Percentiles rank a stretch among this genome's conserved stretches.
Evolutionary conservation across 2,113 vertebrate species (phyloP).

Genomic region (Varanus komodoensis): DNA sequence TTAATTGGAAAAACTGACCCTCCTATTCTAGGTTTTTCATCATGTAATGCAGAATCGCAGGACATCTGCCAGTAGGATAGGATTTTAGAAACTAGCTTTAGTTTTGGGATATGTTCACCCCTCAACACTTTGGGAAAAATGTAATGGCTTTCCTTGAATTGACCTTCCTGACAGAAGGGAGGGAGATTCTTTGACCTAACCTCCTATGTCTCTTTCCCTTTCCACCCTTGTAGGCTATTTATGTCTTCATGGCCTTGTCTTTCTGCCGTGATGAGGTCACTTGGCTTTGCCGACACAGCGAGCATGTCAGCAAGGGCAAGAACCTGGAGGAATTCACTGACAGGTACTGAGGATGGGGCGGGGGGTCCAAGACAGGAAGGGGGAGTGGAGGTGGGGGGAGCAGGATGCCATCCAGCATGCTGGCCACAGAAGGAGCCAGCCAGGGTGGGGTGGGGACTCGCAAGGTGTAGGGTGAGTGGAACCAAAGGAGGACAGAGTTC

Average conservation of each 20-base stretch:
- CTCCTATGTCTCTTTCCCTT: neutral
- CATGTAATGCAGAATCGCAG: neutral
- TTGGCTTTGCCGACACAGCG: slow-evolving; percentile 90
- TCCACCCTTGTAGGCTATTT: slow-evolving; percentile 80
- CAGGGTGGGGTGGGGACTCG: neutral
- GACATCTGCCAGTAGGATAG: neutral
- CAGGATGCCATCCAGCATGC: fast-evolving
- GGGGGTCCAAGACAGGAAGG: neutral
- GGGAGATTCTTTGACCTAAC: neutral
- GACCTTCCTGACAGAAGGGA: too few relatives aligned
- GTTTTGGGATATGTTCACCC: neutral
- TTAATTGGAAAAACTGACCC: neutral
- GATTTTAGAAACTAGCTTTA: neutral
- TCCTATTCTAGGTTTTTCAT: neutral
- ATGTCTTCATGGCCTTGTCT: slow-evolving; percentile 91
- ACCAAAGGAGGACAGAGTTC: neutral
- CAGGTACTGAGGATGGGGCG: slow-evolving; percentile 71
- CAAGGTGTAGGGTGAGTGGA: neutral
- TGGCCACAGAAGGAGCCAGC: neutral
- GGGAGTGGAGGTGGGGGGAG: slow-evolving; percentile 36
- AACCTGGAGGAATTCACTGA: slow-evolving; percentile 88
- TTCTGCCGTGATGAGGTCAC: slow-evolving; percentile 92
- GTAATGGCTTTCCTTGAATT: neutral
- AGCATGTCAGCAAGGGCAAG: slow-evolving; percentile 91
- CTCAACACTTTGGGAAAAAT: neutral